phyloP scores from a whole-genome alignment of 1,140 invertebrate species.

The Lasaia peninsularis region DNA sequence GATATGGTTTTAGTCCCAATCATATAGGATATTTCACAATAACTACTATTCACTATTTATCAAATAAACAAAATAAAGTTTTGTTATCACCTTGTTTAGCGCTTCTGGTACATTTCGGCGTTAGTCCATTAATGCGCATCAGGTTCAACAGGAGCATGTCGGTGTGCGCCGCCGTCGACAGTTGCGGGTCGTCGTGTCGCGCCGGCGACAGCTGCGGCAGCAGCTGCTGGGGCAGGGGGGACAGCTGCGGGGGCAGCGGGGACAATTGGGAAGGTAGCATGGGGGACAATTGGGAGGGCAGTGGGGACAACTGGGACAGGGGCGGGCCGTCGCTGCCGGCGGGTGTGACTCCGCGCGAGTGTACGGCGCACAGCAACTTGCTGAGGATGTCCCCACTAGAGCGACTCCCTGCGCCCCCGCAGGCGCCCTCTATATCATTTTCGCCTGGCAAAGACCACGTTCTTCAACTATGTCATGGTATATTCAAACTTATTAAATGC shows the following conservation, averaged over 20 bases:
- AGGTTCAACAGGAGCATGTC: conserved; percentile 67
- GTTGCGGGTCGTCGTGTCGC: conserved; percentile 49
- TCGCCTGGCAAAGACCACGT: conserved; percentile 40
- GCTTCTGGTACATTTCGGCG: conserved; percentile 40
- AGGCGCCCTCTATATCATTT: conserved; percentile 55
- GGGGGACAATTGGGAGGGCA: neutral
- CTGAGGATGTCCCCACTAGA: conserved; percentile 40
- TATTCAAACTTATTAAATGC: neutral
- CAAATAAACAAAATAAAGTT: too few species aligned
- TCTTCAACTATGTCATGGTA: neutral
- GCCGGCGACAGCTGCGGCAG: conserved; percentile 17
- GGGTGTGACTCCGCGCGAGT: conserved; percentile 32
- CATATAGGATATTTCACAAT: too few species aligned
- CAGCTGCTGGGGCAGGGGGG: conserved; percentile 24
- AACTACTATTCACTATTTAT: too few species aligned
- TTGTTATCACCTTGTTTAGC: conserved; percentile 36
- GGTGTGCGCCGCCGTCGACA: conserved; percentile 57
- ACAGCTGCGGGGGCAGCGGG: conserved; percentile 32
- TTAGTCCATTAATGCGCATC: conserved; percentile 65
- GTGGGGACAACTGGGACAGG: conserved; percentile 5
- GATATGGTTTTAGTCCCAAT: too few species aligned
- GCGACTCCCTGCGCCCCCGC: conserved; percentile 17
- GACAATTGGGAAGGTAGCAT: conserved; percentile 25
- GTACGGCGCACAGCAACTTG: conserved; percentile 47
- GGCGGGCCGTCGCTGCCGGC: conserved; percentile 38